These are phyloP conservation scores for Lepidurus arcticus DNA, from an alignment of 1,140 invertebrate genomes.

Conservation along the genomic window DNA sequence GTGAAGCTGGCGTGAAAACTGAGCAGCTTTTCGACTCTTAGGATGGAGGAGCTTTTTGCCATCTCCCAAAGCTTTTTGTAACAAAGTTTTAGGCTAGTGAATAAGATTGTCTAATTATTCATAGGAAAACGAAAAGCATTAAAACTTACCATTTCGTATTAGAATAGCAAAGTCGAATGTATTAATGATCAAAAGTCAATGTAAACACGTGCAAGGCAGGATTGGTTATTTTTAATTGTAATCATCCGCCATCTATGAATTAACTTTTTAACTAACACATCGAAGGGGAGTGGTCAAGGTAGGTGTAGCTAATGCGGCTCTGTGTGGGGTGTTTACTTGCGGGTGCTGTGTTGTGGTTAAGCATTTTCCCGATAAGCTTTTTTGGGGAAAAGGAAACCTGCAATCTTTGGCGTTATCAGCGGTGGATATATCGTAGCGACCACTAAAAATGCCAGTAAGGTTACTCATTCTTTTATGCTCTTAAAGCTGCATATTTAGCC, in stretches of 20 bases:
- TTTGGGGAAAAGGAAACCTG: not conserved
- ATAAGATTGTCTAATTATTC: not conserved
- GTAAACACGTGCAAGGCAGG: too few species aligned
- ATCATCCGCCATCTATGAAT: too few species aligned
- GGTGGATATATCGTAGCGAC: not conserved
- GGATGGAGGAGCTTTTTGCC: conserved; percentile 51
- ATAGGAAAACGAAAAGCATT: too few species aligned
- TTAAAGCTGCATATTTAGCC: not conserved
- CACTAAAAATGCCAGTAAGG: conserved; percentile 13
- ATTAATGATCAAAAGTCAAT: too few species aligned
- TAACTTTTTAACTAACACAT: too few species aligned
- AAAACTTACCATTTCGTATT: too few species aligned
- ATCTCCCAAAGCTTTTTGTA: conserved; percentile 20
- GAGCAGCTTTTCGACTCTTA: conserved; percentile 66
- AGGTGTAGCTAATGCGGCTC: too few species aligned
- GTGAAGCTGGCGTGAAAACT: conserved; percentile 59
- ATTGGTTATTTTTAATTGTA: too few species aligned
- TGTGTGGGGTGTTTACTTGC: conserved; percentile 1
- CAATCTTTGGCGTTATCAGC: not conserved
- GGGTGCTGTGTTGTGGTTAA: not conserved
- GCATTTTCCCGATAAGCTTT: not conserved
- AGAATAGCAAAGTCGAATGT: too few species aligned
- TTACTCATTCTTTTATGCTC: not conserved
- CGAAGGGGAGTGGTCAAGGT: too few species aligned
- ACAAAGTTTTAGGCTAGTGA: not conserved